A percentile compares a stretch with the other conserved stretches of the same genome.
These are phyloP conservation scores for Agrotis segetum DNA, from an alignment of 2,888 invertebrate genomes.

Conservation along the genomic window DNA sequence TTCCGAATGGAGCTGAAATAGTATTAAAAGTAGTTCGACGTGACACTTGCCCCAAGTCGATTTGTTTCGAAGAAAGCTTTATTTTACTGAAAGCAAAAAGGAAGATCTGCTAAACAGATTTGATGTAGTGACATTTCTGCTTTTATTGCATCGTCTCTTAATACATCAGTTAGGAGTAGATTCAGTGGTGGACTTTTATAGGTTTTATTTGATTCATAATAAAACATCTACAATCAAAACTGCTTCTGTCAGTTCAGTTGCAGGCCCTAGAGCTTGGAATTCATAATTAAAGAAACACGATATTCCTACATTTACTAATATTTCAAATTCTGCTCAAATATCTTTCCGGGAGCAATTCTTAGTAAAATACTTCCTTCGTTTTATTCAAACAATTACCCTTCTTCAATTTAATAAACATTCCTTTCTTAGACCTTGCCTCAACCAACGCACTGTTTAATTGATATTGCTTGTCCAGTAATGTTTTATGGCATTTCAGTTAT, in stretches of 20 bases:
- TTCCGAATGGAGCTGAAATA: constrained; percentile 42
- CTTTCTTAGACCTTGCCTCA: constrained; percentile 45
- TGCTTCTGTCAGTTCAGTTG: background rate
- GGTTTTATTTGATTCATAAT: background rate
- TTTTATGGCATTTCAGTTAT: constrained; percentile 61
- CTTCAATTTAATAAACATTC: constrained; percentile 54
- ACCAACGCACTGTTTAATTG: constrained; percentile 60
- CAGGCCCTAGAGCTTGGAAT: background rate
- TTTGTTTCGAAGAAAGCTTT: constrained; percentile 17
- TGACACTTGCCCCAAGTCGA: constrained; percentile 17
- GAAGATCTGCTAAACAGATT: background rate
- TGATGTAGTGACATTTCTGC: background rate
- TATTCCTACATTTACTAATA: constrained; percentile 17
- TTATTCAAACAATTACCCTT: constrained; percentile 33
- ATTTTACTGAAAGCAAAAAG: background rate
- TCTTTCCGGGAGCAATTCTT: constrained; percentile 21
- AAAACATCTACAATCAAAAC: background rate
- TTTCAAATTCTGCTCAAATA: constrained; percentile 39
- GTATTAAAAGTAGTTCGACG: constrained; percentile 42
- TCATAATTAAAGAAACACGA: constrained; percentile 3
- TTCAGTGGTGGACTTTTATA: too few relatives aligned
- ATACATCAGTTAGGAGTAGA: too few relatives aligned
- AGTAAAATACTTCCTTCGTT: constrained; percentile 30
- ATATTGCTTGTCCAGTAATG: constrained; percentile 55
- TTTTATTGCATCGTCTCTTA: too few relatives aligned